Percentiles rank a stretch among this genome's conserved stretches.
phyloP scores from a whole-genome alignment of 2,888 invertebrate species.

The Cephus spinipes region DNA sequence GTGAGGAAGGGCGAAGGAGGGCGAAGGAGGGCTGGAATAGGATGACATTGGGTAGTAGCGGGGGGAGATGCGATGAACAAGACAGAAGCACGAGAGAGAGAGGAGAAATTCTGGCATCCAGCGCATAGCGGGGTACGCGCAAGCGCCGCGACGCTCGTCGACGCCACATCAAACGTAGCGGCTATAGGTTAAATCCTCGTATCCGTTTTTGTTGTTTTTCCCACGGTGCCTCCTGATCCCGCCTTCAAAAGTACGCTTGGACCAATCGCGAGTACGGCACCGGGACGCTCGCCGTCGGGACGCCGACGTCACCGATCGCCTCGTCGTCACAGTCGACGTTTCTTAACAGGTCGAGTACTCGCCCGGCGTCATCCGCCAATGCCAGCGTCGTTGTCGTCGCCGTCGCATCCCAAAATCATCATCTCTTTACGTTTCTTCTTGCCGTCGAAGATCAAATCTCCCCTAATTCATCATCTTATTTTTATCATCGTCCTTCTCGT shows the following conservation, averaged over 20 bases:
- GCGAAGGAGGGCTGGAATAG: constrained; percentile 14
- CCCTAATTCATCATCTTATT: not conserved
- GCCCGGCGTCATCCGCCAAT: constrained; percentile 28
- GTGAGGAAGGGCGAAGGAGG: constrained; percentile 14
- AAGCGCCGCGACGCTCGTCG: constrained; percentile 51
- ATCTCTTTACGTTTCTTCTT: not conserved
- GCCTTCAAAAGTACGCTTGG: constrained; percentile 63
- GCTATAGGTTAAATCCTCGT: constrained; percentile 67
- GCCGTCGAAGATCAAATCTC: not conserved
- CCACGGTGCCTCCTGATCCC: constrained; percentile 66
- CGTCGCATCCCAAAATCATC: not conserved
- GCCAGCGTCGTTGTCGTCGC: constrained; percentile 9
- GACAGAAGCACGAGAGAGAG: not conserved
- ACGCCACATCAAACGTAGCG: constrained; percentile 63
- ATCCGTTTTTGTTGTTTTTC: constrained; percentile 63
- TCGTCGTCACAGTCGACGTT: constrained; percentile 32
- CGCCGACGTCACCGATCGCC: constrained; percentile 38
- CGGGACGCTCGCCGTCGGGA: constrained; percentile 38
- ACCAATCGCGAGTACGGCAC: constrained; percentile 54
- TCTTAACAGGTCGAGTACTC: constrained; percentile 30
- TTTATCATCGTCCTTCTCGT: not conserved
- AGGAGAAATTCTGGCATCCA: constrained; percentile 9
- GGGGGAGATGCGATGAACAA: not conserved
- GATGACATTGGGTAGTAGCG: constrained; percentile 14
- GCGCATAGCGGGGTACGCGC: constrained; percentile 36